phyloP scores from a whole-genome alignment of 2,888 invertebrate species.

The Acleris laterana region DNA sequence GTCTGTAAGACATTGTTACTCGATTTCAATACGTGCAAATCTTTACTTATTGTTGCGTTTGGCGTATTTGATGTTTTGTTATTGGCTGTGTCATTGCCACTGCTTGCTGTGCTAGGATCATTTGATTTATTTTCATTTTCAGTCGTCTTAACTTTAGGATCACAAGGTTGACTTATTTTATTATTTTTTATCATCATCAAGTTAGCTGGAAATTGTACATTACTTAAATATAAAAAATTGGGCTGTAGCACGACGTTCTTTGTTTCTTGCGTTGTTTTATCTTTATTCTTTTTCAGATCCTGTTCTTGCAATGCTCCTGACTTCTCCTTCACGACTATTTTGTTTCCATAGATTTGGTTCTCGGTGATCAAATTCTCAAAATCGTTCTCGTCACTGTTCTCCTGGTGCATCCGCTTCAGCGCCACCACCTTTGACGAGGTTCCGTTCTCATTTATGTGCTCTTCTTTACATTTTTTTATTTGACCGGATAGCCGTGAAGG shows the following conservation, averaged over 20 bases:
- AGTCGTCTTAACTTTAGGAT: conserved; percentile 51
- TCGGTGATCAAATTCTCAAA: conserved; percentile 83
- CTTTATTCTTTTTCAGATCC: conserved; percentile 64
- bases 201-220: conserved; percentile 75
- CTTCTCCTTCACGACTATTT: conserved; percentile 84
- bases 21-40: conserved; percentile 64
- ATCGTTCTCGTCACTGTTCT: conserved; percentile 80
- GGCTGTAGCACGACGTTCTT: conserved; percentile 74
- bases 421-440: conserved; percentile 76
- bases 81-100: conserved; percentile 46
- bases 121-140: conserved; percentile 60
- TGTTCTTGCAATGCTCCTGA: conserved; percentile 71
- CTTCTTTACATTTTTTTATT: conserved; percentile 74
- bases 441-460: conserved; percentile 58
- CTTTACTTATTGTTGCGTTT: conserved; percentile 53
- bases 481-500: conserved; percentile 76
- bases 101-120: conserved; percentile 39
- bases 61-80: conserved; percentile 50
- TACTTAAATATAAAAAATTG: conserved; percentile 76
- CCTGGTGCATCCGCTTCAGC: conserved; percentile 76
- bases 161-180: conserved; percentile 57
- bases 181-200: conserved; percentile 77
- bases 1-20: conserved; percentile 64
- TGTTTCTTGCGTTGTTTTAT: conserved; percentile 59
- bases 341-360: conserved; percentile 83